Evolutionary conservation across 37 sponge, comb jelly and placozoan species (phyloP).

Genomic region (Lycopodina hypogea): DNA sequence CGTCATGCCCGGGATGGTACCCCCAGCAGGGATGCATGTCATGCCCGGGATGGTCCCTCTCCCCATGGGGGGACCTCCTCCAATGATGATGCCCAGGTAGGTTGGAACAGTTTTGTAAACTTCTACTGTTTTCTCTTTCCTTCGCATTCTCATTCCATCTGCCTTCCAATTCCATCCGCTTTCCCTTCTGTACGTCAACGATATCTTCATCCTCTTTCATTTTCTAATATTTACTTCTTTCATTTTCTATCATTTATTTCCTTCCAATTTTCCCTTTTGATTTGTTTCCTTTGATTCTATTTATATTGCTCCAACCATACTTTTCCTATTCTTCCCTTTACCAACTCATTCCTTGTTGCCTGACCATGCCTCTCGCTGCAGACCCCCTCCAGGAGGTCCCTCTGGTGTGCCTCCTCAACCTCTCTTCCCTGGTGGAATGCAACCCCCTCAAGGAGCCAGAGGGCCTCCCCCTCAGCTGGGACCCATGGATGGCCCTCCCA

Average conservation of each 20-base stretch:
- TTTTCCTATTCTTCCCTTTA: too few relatives aligned
- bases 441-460: too few relatives aligned
- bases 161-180: background rate
- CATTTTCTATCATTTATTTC: background rate
- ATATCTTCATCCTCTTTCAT: background rate
- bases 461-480: background rate
- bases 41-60: conserved; percentile 14
- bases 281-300: too few relatives aligned
- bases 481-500: conserved; percentile 29
- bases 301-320: too few relatives aligned
- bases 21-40: conserved; percentile 48
- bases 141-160: background rate
- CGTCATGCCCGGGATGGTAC: conserved; percentile 47
- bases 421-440: conserved; percentile 30
- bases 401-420: conserved; percentile 12
- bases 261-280: too few relatives aligned
- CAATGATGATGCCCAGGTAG: conserved; percentile 12
- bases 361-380: background rate
- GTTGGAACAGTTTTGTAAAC: background rate
- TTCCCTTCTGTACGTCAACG: background rate
- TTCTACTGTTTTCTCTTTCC: too few relatives aligned
- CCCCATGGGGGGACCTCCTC: background rate
- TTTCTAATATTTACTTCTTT: background rate
- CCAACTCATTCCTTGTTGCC: too few relatives aligned
- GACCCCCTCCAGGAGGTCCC: background rate